phyloP scores from a whole-genome alignment of 2,888 invertebrate species.

The Thalpophila matura region DNA sequence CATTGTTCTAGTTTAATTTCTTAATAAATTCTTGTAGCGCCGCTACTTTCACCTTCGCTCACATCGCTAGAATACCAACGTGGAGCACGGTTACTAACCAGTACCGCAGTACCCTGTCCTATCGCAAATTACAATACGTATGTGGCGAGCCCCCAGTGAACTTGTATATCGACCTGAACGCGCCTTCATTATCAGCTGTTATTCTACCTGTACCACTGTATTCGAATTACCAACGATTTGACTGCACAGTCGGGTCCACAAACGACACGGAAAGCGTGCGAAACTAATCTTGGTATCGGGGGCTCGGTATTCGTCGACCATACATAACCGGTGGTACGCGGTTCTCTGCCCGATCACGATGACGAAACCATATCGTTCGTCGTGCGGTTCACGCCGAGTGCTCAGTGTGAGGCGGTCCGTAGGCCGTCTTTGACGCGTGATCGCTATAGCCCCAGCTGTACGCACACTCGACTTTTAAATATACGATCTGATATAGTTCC shows the following conservation, averaged over 20 bases:
- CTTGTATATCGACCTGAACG: slow-evolving; percentile 74
- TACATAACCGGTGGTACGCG: slow-evolving; percentile 77
- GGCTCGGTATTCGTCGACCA: slow-evolving; percentile 59
- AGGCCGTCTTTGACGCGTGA: slow-evolving; percentile 70
- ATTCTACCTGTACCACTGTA: slow-evolving; percentile 66
- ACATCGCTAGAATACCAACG: slow-evolving; percentile 56
- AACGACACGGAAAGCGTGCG: slow-evolving; percentile 32
- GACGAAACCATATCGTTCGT: slow-evolving; percentile 70
- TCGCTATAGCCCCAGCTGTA: slow-evolving; percentile 64
- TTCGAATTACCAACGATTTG: slow-evolving; percentile 13
- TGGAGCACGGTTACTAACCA: slow-evolving; percentile 60
- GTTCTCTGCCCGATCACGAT: slow-evolving; percentile 71
- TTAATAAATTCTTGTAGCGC: slow-evolving; percentile 39
- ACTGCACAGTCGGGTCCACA: neutral
- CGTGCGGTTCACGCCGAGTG: slow-evolving; percentile 43
- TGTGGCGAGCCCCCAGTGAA: slow-evolving; percentile 82
- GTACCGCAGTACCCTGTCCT: slow-evolving; percentile 41
- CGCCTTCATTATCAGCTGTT: slow-evolving; percentile 77
- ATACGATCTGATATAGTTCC: slow-evolving; percentile 85
- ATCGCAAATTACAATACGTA: slow-evolving; percentile 65
- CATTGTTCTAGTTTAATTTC: slow-evolving; percentile 28
- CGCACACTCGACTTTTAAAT: slow-evolving; percentile 78
- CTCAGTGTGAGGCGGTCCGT: slow-evolving; percentile 79
- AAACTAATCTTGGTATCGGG: slow-evolving; percentile 61
- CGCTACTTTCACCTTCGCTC: slow-evolving; percentile 64